phyloP scores from a whole-genome alignment of 2,888 invertebrate species.

The Drosophila longiperda region DNA sequence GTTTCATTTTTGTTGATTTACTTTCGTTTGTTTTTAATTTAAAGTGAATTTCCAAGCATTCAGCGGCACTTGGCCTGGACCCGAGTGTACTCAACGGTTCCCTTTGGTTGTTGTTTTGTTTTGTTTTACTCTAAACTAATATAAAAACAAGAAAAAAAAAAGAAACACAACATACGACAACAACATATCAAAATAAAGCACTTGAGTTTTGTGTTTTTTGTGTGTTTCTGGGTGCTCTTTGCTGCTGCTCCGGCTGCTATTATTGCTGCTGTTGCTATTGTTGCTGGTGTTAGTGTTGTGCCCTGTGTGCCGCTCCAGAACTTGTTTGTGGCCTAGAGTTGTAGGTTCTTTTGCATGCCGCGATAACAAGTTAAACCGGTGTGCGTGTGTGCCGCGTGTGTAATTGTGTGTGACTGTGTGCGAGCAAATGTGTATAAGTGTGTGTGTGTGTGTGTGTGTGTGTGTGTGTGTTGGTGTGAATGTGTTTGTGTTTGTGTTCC shows the following conservation, averaged over 20 bases:
- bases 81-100: conserved; percentile 40
- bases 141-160: conserved; percentile 28
- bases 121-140: conserved; percentile 16
- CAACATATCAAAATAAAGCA: conserved; percentile 73
- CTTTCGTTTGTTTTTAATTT: conserved; percentile 78
- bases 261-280: conserved; percentile 29
- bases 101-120: neutral
- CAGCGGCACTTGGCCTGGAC: conserved; percentile 44
- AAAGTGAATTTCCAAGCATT: conserved; percentile 66
- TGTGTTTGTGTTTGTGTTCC: conserved; percentile 42
- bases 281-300: conserved; percentile 37
- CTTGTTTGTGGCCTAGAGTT: conserved; percentile 77
- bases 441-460: conserved; percentile 35
- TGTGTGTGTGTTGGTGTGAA: conserved; percentile 25
- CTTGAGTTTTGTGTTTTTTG: conserved; percentile 45
- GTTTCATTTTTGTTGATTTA: conserved; percentile 79
- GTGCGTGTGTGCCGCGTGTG: conserved; percentile 64
- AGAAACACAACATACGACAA: conserved; percentile 3
- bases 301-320: conserved; percentile 73
- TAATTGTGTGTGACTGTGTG: conserved; percentile 54
- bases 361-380: conserved; percentile 80
- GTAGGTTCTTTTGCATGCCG: conserved; percentile 75
- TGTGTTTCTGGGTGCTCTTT: conserved; percentile 41
- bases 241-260: conserved; percentile 26
- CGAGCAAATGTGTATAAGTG: conserved; percentile 21